phyloP scores from a whole-genome alignment of 2,888 invertebrate species.

The Scrobipalpa atriplicella region DNA sequence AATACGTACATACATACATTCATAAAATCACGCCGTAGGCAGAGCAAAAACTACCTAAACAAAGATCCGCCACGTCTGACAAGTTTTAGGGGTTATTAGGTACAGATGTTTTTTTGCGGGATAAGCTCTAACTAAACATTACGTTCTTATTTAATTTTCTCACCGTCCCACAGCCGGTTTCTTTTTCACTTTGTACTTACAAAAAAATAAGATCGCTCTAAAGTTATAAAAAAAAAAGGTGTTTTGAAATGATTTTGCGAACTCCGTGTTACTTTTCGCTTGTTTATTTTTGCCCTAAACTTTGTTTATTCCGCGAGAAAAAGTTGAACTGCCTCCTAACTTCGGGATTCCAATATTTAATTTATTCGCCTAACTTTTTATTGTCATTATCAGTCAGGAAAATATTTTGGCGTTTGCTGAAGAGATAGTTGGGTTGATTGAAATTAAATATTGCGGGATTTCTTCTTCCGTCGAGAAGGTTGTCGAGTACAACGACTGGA shows the following conservation, averaged over 20 bases:
- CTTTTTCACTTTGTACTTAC: neutral
- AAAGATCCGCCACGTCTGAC: too few species aligned
- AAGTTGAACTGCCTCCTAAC: neutral
- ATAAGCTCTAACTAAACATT: too few species aligned
- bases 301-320: conserved; percentile 2
- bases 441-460: neutral
- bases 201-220: neutral
- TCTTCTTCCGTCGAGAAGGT: neutral
- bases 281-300: neutral
- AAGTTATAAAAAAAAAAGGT: neutral
- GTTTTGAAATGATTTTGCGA: neutral
- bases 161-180: too few species aligned
- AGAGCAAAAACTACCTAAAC: too few species aligned
- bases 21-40: too few species aligned
- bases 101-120: too few species aligned
- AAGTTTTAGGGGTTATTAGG: too few species aligned
- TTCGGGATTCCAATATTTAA: neutral
- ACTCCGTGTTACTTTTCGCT: neutral
- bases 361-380: conserved; percentile 11
- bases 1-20: too few species aligned
- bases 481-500: too few species aligned
- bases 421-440: neutral
- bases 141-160: too few species aligned
- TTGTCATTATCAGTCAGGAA: conserved; percentile 6
- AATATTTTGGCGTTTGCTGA: neutral